Evolutionary conservation across 2,113 vertebrate genomes (phyloP).

Genomic region (Dolichallabes microphthalmus): DNA sequence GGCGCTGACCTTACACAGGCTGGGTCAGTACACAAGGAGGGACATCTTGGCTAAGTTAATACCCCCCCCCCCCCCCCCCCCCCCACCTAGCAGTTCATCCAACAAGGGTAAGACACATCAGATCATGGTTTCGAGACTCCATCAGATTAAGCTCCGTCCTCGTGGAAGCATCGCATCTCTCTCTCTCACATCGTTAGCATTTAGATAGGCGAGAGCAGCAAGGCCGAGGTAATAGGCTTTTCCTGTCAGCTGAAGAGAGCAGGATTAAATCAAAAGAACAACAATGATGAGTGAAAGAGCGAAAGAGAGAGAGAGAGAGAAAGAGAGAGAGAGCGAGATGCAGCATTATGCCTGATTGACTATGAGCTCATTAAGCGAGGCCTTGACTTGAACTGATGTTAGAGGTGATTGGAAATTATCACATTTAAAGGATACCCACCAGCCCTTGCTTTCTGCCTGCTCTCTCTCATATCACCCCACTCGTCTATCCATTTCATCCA

Average conservation of each 20-base stretch:
- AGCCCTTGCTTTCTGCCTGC: neutral
- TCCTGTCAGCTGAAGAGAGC: slow-evolving; percentile 77
- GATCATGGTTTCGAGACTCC: slow-evolving; percentile 61
- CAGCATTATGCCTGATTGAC: slow-evolving; percentile 82
- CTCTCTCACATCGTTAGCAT: slow-evolving; percentile 90
- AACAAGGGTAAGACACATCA: slow-evolving; percentile 45
- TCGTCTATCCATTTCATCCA: slow-evolving; percentile 73
- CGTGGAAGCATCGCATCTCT: slow-evolving; percentile 72
- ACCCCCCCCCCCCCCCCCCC: slow-evolving; percentile 41
- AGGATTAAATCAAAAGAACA: slow-evolving; percentile 83
- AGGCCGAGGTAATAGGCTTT: slow-evolving; percentile 84
- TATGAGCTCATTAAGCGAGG: slow-evolving; percentile 90
- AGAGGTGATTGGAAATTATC: slow-evolving; percentile 97
- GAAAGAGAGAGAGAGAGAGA: too few relatives aligned
- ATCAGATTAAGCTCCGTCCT: slow-evolving; percentile 76
- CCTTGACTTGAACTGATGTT: slow-evolving; percentile 86
- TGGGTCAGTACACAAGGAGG: slow-evolving; percentile 58
- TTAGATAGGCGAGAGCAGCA: slow-evolving; percentile 93
- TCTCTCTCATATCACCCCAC: slow-evolving; percentile 60
- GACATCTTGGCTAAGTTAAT: slow-evolving; percentile 60
- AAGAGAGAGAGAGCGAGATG: slow-evolving; percentile 53
- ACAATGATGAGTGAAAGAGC: slow-evolving; percentile 71
- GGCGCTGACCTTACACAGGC: slow-evolving; percentile 64
- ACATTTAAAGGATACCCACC: slow-evolving; percentile 81
- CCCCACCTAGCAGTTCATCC: neutral